Percentiles rank a stretch among this genome's conserved stretches.
phyloP scores from a whole-genome alignment of 2,888 invertebrate species.

The Parapristionchus giblindavisi region DNA sequence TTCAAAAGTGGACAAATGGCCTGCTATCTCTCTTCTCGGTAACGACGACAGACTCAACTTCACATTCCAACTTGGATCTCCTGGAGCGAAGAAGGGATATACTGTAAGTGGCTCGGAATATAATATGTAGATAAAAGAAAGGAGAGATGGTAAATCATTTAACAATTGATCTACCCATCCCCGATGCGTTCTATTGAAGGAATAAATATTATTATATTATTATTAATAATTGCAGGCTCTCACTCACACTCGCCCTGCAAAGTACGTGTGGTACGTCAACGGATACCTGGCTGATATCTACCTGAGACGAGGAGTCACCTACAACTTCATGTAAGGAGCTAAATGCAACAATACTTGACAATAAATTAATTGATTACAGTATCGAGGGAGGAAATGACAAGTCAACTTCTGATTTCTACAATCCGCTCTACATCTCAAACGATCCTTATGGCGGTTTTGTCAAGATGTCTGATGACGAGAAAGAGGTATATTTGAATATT shows the following conservation, averaged over 20 bases:
- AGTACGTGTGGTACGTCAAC: slow-evolving; percentile 90
- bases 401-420: slow-evolving; percentile 82
- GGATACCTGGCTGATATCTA: slow-evolving; percentile 86
- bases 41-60: slow-evolving; percentile 76
- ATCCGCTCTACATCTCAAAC: slow-evolving; percentile 87
- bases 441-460: slow-evolving; percentile 86
- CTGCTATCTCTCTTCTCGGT: slow-evolving; percentile 57
- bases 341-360: background rate
- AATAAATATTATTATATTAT: slow-evolving; percentile 68
- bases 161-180: slow-evolving; percentile 73
- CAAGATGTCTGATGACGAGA: slow-evolving; percentile 79
- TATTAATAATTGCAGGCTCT: slow-evolving; percentile 42
- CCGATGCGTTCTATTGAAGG: no score
- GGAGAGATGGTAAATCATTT: no score
- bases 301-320: slow-evolving; percentile 84
- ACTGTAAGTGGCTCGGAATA: slow-evolving; percentile 75
- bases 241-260: slow-evolving; percentile 71
- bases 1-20: slow-evolving; percentile 52
- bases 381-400: slow-evolving; percentile 87
- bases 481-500: no score
- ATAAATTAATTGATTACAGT: slow-evolving; percentile 54
- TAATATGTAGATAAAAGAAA: no score
- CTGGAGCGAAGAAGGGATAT: slow-evolving; percentile 83
- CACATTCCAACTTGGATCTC: slow-evolving; percentile 83
- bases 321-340: slow-evolving; percentile 78